Conservation (phyloP, 2,113 vertebrate species). For the Labeo catla region DNA sequence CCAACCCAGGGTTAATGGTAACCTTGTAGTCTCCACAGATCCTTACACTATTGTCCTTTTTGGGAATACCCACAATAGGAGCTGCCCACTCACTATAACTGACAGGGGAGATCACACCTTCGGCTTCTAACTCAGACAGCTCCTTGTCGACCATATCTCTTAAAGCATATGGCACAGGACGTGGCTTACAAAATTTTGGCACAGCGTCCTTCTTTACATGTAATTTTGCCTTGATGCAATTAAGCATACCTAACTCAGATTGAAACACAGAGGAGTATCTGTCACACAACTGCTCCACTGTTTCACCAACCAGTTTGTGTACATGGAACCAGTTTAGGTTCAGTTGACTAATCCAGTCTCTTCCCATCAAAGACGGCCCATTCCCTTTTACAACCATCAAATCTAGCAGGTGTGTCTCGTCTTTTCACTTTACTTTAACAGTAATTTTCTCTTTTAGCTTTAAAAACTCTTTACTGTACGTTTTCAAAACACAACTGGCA, state of each 20-base stretch:
- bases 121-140: not conserved
- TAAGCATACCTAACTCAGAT: not conserved
- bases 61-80: not conserved
- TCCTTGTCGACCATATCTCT: not conserved
- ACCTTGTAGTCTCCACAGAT: constrained; percentile 45
- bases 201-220: not conserved
- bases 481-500: too few species aligned
- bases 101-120: constrained; percentile 19
- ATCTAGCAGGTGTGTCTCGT: not conserved
- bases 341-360: constrained; percentile 30
- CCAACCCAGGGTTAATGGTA: constrained; percentile 18
- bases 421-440: not conserved
- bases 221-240: constrained; percentile 21
- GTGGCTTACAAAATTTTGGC: constrained; percentile 36
- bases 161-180: not conserved
- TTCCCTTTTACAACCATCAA: constrained; percentile 26
- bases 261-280: not conserved
- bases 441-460: constrained; percentile 1
- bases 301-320: not conserved
- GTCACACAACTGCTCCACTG: not conserved
- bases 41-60: not conserved
- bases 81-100: constrained; percentile 37
- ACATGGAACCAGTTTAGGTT: constrained; percentile 5
- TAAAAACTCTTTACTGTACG: constrained; percentile 27
- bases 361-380: constrained; percentile 20